Base-by-base conservation (phyloP, 1,140 invertebrate species). In the Acromyrmex echinatior region DNA sequence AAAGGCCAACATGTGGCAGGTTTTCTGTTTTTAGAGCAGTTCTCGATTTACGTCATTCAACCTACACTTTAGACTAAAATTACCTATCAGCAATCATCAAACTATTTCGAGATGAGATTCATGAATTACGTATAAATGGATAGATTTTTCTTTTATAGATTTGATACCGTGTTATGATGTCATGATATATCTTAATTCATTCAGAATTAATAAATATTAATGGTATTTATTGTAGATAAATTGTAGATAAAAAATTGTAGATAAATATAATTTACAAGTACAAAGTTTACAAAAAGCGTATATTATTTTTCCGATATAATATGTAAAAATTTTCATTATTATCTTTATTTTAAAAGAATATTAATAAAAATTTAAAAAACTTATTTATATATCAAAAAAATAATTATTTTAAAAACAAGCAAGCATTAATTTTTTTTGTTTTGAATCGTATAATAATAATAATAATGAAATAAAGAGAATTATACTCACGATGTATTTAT, bases 21-120 rank as follows among this genome's bases (percentile, higher is more conserved):
- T 91, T 93, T 94, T 92, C 93, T 93, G 91, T 94, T 94, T 93
- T 91, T 88, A 82, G 82, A 16, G 10, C 87, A 58, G 70, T 58
- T 45, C 89, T 87, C 86, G 73, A 86, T 87, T 91, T 92, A 90
- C 94, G 93, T 95, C 93, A 94, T 74, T 86, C 93, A 93, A 94
- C 92, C 93, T 94, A 94, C 93, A 94, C 93, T 88, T 94, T 93
- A 91, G 82, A 93, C 94, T 94, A 94, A 94, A 94, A 94, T 94
- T 94, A 94, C 87, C 90, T 89, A 93, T 93, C 91, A 88, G 78
- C 86, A 90, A 92, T 92, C 90, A 89, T 92, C 74, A 87, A 91
- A 92, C 92, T 94, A 94, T 94, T 94, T 94, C 76, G 73, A 92
- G 93, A 82, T 76, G 39, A 66, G 56, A 87, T 76, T 77, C 81